phyloP scores from a whole-genome alignment of 2,113 vertebrate genomes.

The Empidonax alnorum region DNA sequence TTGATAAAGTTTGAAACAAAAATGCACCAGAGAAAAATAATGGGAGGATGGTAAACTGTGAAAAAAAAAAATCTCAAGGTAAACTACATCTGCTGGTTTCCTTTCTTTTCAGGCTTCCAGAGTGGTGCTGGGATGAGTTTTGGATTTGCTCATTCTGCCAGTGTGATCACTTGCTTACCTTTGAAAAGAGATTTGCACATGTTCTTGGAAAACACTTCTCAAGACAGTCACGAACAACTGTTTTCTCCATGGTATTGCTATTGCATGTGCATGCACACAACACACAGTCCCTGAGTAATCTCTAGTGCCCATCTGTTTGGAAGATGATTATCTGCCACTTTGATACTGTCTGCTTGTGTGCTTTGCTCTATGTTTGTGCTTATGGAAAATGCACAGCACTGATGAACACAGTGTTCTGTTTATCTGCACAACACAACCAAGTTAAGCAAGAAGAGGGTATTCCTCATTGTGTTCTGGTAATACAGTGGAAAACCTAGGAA shows the following conservation, averaged over 20 bases:
- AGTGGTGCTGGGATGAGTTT: not conserved
- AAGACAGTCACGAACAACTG: not conserved
- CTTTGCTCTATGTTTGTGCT: not conserved
- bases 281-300: not conserved
- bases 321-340: slow-evolving; percentile 13
- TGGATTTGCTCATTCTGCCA: not conserved
- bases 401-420: not conserved
- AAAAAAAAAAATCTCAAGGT: not conserved
- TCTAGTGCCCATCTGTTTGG: not conserved
- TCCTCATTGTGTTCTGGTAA: not conserved
- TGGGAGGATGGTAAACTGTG: not conserved
- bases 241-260: not conserved
- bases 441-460: not conserved
- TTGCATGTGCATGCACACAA: not conserved
- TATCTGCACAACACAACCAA: not conserved
- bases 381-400: not conserved
- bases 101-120: not conserved
- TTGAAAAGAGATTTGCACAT: not conserved
- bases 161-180: not conserved
- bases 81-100: not conserved
- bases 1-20: not conserved
- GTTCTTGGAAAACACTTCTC: not conserved
- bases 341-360: not conserved
- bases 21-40: not conserved
- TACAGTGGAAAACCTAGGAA: not conserved